Evolutionary conservation across 2,888 invertebrate species (phyloP), one percentile per base, ranked within the genome.

Genomic region (Tiliacea citrago): DNA sequence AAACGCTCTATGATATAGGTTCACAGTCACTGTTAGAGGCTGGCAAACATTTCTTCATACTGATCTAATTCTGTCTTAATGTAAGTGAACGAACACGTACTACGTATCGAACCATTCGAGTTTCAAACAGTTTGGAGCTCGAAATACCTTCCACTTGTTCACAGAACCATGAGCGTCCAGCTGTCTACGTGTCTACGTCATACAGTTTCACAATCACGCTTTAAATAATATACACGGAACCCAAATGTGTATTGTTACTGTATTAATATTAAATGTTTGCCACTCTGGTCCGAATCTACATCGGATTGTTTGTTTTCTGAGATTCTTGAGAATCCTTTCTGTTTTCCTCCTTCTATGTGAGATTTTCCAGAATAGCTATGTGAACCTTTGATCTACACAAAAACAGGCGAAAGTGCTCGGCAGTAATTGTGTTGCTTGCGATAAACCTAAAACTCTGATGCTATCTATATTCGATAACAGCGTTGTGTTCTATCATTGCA

Each of bases 141-240:
- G 81, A 92, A 93, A 93, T 93, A 92, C 84, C 78, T 70, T 81
- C 82, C 93, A 93, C 93, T 93, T 91, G 91, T 87, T 75, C 71
- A 42, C 42, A 69, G 51, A 75, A 83, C 82, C 85, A 76, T 66
- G 76, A 85, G 88, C 90, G 90, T 80, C 92, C 90, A 92, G 91
- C 93, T 90, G 91, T 91, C 90, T 91, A 79, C 68, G 24, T 75
- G 39, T 79, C 90, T 90, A 81, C 93, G 94, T 93, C 93, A 93
- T 83, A 35, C 76, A 70, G 78, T 86, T 88, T 88, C 86, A 87
- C 89, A 88, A 91, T 84, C 81, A 61, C 55, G 61, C 80, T 77
- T 72, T 74, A 86, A 86, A 89, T 86, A 86, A 76, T 81, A 73
- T 81, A 77, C 78, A 77, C 45, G 66, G 80, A 83, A 85, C 74